Percentiles rank a stretch among this genome's conserved stretches.
phyloP scores from a whole-genome alignment of 2,888 invertebrate genomes.

The Vesta saturnalis region DNA sequence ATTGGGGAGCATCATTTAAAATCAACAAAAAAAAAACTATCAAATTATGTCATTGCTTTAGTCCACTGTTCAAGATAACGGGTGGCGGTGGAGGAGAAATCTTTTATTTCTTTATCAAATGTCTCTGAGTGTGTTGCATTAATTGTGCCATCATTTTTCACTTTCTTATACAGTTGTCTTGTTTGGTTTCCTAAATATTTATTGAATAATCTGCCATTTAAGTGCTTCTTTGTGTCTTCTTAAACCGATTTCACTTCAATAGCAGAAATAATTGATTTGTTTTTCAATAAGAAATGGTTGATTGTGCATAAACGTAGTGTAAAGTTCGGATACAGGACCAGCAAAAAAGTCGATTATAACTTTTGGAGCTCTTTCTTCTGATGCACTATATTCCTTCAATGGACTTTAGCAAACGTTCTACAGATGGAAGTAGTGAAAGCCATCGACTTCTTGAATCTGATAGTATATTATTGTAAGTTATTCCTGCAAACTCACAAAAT shows the following conservation, averaged over 20 bases:
- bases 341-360: neutral
- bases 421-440: slow-evolving; percentile 22
- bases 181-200: neutral
- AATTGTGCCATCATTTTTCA: neutral
- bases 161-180: neutral
- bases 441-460: no score
- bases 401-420: slow-evolving; percentile 25
- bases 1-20: no score
- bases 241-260: no score
- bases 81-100: no score
- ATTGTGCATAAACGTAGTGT: neutral
- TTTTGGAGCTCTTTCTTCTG: slow-evolving; percentile 17
- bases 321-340: slow-evolving; percentile 3
- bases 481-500: slow-evolving; percentile 17
- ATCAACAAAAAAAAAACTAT: no score
- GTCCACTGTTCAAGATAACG: no score
- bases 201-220: neutral
- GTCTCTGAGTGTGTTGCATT: no score
- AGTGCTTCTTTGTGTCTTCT: no score
- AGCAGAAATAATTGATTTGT: neutral
- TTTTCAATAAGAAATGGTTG: slow-evolving; percentile 9
- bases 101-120: no score
- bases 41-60: no score
- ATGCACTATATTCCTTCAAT: no score
- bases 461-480: slow-evolving; percentile 23